Percentiles rank a stretch among this genome's conserved stretches.
Conservation (phyloP, 2,888 invertebrate species). For the Pristionchus japonicus region DNA sequence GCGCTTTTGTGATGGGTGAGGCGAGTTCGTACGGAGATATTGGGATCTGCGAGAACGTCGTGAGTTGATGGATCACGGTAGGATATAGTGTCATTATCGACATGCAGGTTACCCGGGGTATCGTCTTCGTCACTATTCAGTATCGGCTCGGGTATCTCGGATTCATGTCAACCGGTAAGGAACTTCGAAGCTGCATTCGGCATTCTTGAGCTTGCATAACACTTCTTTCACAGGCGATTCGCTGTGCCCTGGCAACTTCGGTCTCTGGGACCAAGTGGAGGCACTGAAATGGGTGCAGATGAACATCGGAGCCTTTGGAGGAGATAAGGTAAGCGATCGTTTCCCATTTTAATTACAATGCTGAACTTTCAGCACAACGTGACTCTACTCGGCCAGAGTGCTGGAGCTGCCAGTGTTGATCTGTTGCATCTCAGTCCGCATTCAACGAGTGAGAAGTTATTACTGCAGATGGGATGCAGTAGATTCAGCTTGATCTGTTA, state of each 20-base stretch:
- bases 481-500: neutral
- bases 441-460: constrained; percentile 51
- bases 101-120: constrained; percentile 40
- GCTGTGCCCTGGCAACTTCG: constrained; percentile 59
- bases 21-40: constrained; percentile 15
- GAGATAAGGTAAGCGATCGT: neutral
- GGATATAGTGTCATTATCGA: neutral
- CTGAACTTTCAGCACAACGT: constrained; percentile 49
- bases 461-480: neutral
- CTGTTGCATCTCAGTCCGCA: constrained; percentile 57
- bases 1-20: constrained; percentile 15
- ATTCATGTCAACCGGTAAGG: constrained; percentile 57
- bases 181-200: neutral
- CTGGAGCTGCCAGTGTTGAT: constrained; percentile 59
- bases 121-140: constrained; percentile 1
- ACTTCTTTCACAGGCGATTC: constrained; percentile 45
- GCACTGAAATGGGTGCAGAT: constrained; percentile 57
- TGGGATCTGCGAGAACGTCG: constrained; percentile 24
- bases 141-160: constrained; percentile 54
- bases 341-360: neutral
- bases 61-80: neutral
- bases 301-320: constrained; percentile 42
- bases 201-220: neutral
- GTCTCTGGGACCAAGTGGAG: constrained; percentile 60
- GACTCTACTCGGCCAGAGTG: constrained; percentile 60